A percentile compares a stretch with the other conserved stretches of the same genome.
These are phyloP conservation scores for Latrodectus hesperus DNA, from an alignment of 2,888 invertebrate species.

Conservation along the genomic window DNA sequence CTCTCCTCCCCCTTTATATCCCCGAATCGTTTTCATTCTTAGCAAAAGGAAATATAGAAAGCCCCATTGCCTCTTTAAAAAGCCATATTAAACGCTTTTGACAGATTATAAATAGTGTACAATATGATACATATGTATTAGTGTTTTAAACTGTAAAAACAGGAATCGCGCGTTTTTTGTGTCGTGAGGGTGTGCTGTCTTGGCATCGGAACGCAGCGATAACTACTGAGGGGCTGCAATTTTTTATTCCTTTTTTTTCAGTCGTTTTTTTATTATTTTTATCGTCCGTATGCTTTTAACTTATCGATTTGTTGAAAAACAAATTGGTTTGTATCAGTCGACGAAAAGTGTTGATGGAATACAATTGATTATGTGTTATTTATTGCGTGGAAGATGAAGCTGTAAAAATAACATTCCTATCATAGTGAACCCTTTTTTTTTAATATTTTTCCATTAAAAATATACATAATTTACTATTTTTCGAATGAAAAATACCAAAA, in stretches of 20 bases:
- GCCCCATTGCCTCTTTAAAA: conserved; percentile 61
- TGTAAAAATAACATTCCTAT: not conserved
- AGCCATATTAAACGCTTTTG: conserved; percentile 63
- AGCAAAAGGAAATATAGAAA: conserved; percentile 38
- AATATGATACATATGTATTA: conserved; percentile 69
- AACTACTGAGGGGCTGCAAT: too few species aligned
- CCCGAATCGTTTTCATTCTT: not conserved
- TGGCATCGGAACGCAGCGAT: not conserved
- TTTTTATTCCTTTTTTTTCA: too few species aligned
- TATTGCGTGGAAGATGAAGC: not conserved
- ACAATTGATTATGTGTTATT: not conserved
- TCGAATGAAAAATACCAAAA: too few species aligned
- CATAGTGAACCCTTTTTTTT: not conserved
- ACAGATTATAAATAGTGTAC: conserved; percentile 68
- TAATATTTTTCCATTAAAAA: too few species aligned
- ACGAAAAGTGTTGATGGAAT: not conserved
- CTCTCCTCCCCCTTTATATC: not conserved
- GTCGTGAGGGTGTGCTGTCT: not conserved
- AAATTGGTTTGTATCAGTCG: not conserved
- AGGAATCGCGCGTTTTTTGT: conserved; percentile 6
- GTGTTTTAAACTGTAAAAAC: conserved; percentile 46
- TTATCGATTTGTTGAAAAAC: not conserved
- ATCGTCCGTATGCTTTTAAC: not conserved
- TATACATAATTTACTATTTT: too few species aligned
- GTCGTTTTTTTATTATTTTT: not conserved